These are phyloP conservation scores for Pyrochroa serraticornis DNA, from an alignment of 2,888 invertebrate species.

Conservation along the genomic window DNA sequence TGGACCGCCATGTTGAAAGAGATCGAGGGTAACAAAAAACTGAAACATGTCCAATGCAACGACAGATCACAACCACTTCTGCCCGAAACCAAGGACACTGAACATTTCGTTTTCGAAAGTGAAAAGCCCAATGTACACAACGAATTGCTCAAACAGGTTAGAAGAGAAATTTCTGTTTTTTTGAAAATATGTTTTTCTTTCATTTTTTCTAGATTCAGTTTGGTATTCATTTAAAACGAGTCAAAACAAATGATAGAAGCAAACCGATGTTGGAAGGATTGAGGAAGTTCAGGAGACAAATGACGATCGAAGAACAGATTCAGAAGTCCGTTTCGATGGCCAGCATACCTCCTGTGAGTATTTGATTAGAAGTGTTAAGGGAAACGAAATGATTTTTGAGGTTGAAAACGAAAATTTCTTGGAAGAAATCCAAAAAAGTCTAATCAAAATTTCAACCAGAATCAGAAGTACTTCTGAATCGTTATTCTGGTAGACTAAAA, in stretches of 20 bases:
- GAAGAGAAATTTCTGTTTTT: not conserved
- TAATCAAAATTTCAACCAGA: no score
- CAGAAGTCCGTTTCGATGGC: slow-evolving; percentile 80
- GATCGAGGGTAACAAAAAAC: slow-evolving; percentile 79
- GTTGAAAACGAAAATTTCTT: no score
- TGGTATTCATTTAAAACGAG: slow-evolving; percentile 77
- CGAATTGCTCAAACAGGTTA: slow-evolving; percentile 70
- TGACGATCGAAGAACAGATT: slow-evolving; percentile 89
- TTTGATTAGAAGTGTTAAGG: not conserved
- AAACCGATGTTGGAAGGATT: slow-evolving; percentile 83
- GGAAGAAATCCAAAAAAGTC: no score
- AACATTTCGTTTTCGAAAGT: slow-evolving; percentile 85
- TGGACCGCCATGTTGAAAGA: slow-evolving; percentile 92
- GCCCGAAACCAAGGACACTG: slow-evolving; percentile 66
- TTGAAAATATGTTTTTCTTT: not conserved
- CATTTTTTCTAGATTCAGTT: slow-evolving; percentile 67
- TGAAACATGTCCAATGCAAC: slow-evolving; percentile 84
- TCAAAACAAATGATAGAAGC: slow-evolving; percentile 84
- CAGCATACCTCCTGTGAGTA: slow-evolving; percentile 60
- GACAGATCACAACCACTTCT: slow-evolving; percentile 71
- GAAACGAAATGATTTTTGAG: no score
- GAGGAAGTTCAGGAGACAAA: slow-evolving; percentile 84
- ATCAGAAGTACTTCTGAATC: no score
- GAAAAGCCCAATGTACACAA: slow-evolving; percentile 83
- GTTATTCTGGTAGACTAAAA: no score